These are phyloP conservation scores for Lepeophtheirus nordmannii DNA, from an alignment of 2,888 invertebrate species.

Conservation along the genomic window DNA sequence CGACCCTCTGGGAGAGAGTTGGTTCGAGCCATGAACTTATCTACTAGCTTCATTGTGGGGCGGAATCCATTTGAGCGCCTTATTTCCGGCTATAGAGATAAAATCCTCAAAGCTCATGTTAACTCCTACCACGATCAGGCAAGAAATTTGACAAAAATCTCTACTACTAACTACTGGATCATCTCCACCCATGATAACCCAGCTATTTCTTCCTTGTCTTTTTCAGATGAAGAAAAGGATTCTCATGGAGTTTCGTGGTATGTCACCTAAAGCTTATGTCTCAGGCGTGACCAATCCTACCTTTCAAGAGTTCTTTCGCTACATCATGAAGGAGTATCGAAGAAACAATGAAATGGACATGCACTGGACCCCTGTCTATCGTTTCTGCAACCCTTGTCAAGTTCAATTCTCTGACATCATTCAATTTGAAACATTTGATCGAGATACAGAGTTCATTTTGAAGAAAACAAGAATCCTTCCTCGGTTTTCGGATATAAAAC, in stretches of 20 bases:
- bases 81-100: slow-evolving; percentile 18
- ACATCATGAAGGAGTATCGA: not conserved
- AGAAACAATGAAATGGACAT: slow-evolving; percentile 9
- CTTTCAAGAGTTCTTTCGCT: slow-evolving; percentile 1
- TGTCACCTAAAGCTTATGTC: not conserved
- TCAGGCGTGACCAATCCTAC: not conserved
- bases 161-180: not conserved
- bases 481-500: not conserved
- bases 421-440: slow-evolving; percentile 9
- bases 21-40: slow-evolving; percentile 5
- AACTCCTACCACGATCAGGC: not conserved
- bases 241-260: not conserved
- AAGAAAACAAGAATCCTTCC: slow-evolving; percentile 3
- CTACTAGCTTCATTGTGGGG: slow-evolving; percentile 10
- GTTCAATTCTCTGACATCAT: slow-evolving; percentile 10
- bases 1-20: slow-evolving; percentile 1
- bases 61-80: slow-evolving; percentile 17
- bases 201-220: not conserved
- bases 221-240: not conserved
- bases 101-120: slow-evolving; percentile 3
- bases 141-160: not conserved
- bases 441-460: slow-evolving; percentile 5
- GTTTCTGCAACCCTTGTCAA: slow-evolving; percentile 17
- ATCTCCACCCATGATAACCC: not conserved
- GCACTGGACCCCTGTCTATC: slow-evolving; percentile 22